phyloP scores from a whole-genome alignment of 2,113 vertebrate species.

The Pampusana beccarii region DNA sequence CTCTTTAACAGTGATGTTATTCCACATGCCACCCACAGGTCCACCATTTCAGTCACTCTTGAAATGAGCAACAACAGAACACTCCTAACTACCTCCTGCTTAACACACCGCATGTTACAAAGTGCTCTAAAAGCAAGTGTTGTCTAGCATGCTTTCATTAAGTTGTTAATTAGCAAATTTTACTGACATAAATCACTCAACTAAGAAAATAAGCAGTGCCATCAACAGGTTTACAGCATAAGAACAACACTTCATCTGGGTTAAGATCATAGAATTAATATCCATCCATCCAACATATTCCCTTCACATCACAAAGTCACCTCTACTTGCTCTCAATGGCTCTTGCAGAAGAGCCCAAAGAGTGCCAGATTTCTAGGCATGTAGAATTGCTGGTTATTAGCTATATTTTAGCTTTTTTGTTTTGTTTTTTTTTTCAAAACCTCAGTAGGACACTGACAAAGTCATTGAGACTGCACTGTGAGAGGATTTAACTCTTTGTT shows the following conservation, averaged over 20 bases:
- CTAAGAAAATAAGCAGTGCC: background rate
- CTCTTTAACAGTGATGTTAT: background rate
- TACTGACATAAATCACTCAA: background rate
- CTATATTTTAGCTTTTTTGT: too few relatives aligned
- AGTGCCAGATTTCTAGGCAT: background rate
- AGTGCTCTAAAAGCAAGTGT: background rate
- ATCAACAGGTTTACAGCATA: background rate
- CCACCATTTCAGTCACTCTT: background rate
- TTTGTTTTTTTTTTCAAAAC: background rate
- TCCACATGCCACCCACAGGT: background rate
- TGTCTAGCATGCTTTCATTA: background rate
- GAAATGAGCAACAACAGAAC: background rate
- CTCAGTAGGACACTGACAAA: background rate
- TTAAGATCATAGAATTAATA: background rate
- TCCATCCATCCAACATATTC: background rate
- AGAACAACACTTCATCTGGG: background rate
- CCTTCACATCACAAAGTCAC: background rate
- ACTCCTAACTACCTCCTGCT: too few relatives aligned
- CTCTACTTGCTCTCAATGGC: background rate
- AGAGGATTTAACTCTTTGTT: background rate
- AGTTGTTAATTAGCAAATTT: background rate
- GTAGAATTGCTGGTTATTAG: background rate
- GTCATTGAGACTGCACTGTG: fast-evolving
- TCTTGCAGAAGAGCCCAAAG: background rate
- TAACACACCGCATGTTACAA: background rate